Conservation (phyloP, 92 coral and sea anemone genomes). For the Phymanthus crucifer region DNA sequence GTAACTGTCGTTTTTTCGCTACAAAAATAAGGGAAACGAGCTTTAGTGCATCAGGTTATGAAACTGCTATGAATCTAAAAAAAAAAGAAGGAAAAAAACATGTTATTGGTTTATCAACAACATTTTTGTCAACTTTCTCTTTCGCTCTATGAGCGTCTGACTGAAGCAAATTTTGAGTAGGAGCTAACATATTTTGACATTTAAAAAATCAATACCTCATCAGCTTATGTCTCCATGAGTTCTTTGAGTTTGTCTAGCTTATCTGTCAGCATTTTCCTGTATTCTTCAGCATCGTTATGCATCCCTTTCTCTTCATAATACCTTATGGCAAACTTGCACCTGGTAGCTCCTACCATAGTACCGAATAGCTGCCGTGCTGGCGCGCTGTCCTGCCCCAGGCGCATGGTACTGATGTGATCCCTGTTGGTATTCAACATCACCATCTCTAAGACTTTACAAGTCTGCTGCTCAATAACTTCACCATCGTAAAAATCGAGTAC, state of each 20-base stretch:
- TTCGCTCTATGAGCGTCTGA: no score
- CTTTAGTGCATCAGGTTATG: no score
- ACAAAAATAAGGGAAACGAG: no score
- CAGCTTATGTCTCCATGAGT: not conserved
- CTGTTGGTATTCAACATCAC: conserved; percentile 6
- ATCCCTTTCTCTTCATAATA: conserved; percentile 8
- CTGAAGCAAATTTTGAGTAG: no score
- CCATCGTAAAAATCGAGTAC: conserved; percentile 28
- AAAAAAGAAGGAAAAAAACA: no score
- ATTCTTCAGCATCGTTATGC: not conserved
- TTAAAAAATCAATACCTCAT: no score
- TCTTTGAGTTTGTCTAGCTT: not conserved
- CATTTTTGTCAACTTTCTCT: no score
- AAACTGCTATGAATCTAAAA: no score
- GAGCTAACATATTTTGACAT: no score
- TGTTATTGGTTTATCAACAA: no score
- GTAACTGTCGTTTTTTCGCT: no score
- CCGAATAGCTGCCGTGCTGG: conserved; percentile 18
- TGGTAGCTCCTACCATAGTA: not conserved
- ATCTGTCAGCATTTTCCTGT: not conserved
- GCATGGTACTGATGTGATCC: conserved; percentile 14
- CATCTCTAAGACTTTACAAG: conserved; percentile 9
- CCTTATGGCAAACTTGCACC: conserved; percentile 15
- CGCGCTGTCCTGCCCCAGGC: conserved; percentile 3
- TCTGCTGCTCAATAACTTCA: not conserved